Evolutionary conservation across 2,113 vertebrate species (phyloP), one percentile per base, ranked within the genome.

Genomic region (Hippolais icterina): DNA sequence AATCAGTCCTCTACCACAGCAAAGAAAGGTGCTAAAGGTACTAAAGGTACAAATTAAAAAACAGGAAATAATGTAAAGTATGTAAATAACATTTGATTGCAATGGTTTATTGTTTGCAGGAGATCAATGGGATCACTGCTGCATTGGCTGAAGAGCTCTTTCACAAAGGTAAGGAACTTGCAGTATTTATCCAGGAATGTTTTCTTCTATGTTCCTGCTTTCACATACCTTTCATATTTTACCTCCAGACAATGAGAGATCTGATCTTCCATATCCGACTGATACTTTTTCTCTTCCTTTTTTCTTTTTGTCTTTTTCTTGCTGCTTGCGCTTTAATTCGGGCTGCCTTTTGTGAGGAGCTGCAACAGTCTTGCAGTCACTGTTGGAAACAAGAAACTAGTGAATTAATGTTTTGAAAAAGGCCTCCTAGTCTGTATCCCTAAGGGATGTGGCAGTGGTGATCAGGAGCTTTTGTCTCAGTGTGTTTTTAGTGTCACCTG

Each of bases 81-180:
- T 68, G 15, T 66, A 75, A 83, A 46, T 76, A 70, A 64, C 25
- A 35, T 12, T n/a, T 4, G 3, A 47, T 68, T 64, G 17, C 18
- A 59, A 24, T 64, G 19, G 6, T 84, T 92, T 87, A 14, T 86
- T 92, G 53, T 97, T 94, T 95, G 42, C 95, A 99, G 99, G 99
- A 99, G 96, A 98, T 99, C 76, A 99, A 99, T 88, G 99, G 99
- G 24, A 98, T 99, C 96, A 99, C 99, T 46, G 98, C 99, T 39
- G 98, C 99, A 1, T 77, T 99, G 97, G 99, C 99, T 20, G 99
- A 99, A 96, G 99, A 99, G 78, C 97, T 99, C 65, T 99, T 99
- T 87, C 98, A 99, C 90, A 99, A 98, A 99, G 99, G 99, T 99
- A 97, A 92, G 56, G n/a, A 60, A 66, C 17, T 71, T 74, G 20